Evolutionary conservation across 2,113 vertebrate genomes (phyloP).

Genomic region (Ochotona curzoniae): DNA sequence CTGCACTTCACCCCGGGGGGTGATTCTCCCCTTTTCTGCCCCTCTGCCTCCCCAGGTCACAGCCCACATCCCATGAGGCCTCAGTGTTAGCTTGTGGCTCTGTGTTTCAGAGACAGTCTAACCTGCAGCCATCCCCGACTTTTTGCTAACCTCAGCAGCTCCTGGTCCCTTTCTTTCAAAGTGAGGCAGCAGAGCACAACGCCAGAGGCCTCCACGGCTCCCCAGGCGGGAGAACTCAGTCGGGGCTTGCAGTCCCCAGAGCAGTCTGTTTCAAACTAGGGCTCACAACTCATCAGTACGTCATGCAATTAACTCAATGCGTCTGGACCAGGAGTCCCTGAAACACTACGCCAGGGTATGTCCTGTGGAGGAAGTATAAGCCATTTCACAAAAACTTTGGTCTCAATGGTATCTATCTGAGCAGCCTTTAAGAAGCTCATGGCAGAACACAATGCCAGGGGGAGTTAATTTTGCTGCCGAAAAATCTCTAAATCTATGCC

Average conservation of each 20-base stretch:
- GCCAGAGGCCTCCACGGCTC: not conserved
- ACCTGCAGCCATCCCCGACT: no score
- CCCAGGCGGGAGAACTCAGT: no score
- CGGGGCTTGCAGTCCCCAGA: not conserved
- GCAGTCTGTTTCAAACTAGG: not conserved
- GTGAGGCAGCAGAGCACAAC: not conserved
- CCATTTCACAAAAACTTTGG: conserved; percentile 6
- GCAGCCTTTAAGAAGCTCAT: no score
- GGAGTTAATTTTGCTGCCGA: no score
- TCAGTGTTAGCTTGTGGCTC: not conserved
- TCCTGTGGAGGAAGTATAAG: not conserved
- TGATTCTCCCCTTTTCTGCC: not conserved
- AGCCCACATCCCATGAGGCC: not conserved
- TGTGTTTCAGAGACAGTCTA: not conserved
- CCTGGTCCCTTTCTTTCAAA: not conserved
- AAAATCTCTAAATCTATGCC: no score
- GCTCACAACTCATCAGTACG: not conserved
- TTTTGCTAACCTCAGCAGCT: not conserved
- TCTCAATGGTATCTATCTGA: conserved; percentile 9
- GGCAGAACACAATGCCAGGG: no score
- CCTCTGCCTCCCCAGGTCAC: not conserved
- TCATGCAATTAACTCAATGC: not conserved
- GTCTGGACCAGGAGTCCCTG: not conserved
- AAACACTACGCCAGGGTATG: not conserved
- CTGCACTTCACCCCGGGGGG: not conserved